These are phyloP conservation scores for Bovichtus diacanthus DNA, from an alignment of 2,797 vertebrate genomes.

Conservation along the genomic window DNA sequence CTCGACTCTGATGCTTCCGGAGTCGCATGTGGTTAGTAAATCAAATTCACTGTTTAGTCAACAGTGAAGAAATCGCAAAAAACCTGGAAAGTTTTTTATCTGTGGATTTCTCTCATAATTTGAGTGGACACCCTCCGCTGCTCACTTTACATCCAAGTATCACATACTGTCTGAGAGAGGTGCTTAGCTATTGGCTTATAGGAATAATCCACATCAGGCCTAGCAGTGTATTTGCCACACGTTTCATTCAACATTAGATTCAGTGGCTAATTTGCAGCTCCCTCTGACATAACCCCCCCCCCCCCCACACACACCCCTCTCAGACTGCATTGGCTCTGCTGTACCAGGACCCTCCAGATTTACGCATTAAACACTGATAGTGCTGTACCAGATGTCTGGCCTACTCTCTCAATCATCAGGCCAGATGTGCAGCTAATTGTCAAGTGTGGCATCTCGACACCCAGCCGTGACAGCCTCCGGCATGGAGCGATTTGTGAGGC, in stretches of 20 bases:
- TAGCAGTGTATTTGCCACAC: slow-evolving; percentile 21
- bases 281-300: not conserved
- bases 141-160: not conserved
- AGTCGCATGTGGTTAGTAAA: not conserved
- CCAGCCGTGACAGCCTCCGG: slow-evolving; percentile 59
- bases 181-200: not conserved
- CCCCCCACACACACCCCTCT: not conserved
- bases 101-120: not conserved
- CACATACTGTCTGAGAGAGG: not conserved
- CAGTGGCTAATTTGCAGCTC: slow-evolving; percentile 33
- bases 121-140: not conserved
- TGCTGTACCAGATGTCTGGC: slow-evolving; percentile 59
- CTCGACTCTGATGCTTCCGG: not conserved
- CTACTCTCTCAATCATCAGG: slow-evolving; percentile 57
- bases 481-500: slow-evolving; percentile 59
- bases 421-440: slow-evolving; percentile 79
- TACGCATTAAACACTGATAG: slow-evolving; percentile 56
- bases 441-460: slow-evolving; percentile 46
- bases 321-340: slow-evolving; percentile 21
- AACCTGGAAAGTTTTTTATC: not conserved
- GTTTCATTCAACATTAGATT: slow-evolving; percentile 46
- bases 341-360: slow-evolving; percentile 49
- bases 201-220: not conserved
- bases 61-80: not conserved
- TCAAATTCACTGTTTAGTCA: no score